Evolutionary conservation across 1,140 invertebrate genomes (phyloP).

Genomic region (Atta cephalotes): DNA sequence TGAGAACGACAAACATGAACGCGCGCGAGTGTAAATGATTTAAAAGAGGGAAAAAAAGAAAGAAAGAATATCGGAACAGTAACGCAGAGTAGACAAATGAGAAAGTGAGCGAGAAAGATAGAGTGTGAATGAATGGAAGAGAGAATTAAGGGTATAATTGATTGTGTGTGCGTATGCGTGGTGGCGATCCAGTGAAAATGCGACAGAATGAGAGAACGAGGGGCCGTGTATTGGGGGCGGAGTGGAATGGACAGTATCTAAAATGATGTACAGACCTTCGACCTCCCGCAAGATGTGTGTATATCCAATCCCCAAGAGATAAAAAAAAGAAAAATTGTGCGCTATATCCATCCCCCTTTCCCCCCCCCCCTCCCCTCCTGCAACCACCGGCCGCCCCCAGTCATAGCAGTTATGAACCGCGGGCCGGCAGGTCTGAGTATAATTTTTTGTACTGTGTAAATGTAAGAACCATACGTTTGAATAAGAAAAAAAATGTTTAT

Average conservation of each 20-base stretch:
- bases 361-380: slow-evolving; percentile 49
- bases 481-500: slow-evolving; percentile 87
- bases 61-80: slow-evolving; percentile 31
- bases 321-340: slow-evolving; percentile 44
- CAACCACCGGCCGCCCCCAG: slow-evolving; percentile 80
- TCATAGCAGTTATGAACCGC: slow-evolving; percentile 84
- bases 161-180: slow-evolving; percentile 52
- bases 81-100: slow-evolving; percentile 19
- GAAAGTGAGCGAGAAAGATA: slow-evolving; percentile 13
- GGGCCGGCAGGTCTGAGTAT: slow-evolving; percentile 84
- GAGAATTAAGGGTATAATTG: slow-evolving; percentile 43
- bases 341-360: slow-evolving; percentile 63
- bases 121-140: slow-evolving; percentile 14
- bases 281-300: slow-evolving; percentile 56
- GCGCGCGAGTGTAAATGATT: slow-evolving; percentile 69
- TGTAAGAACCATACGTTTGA: slow-evolving; percentile 88
- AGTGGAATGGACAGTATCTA: slow-evolving; percentile 75
- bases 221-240: slow-evolving; percentile 81
- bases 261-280: slow-evolving; percentile 80
- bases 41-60: slow-evolving; percentile 47
- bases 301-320: slow-evolving; percentile 70
- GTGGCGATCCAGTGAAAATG: slow-evolving; percentile 56
- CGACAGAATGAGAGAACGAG: slow-evolving; percentile 68
- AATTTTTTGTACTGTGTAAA: slow-evolving; percentile 88
- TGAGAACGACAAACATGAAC: slow-evolving; percentile 67